Conservation (phyloP, 1,140 invertebrate genomes). For the Chelonus insularis region DNA sequence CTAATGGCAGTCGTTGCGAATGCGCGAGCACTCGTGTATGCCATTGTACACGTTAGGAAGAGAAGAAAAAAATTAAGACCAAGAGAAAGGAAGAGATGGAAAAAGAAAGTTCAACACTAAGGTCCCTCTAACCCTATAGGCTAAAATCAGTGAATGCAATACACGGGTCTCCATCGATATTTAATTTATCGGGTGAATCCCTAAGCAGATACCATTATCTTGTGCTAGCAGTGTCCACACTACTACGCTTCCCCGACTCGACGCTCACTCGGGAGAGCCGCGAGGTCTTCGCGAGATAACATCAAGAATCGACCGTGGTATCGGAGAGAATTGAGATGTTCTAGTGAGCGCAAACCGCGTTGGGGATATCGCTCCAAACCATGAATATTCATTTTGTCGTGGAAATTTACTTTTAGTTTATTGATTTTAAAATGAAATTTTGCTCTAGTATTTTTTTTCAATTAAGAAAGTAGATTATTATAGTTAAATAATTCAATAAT, state of each 20-base stretch:
- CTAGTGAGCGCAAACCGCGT: constrained; percentile 8
- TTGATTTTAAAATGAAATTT: not conserved
- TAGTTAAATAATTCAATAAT: no score
- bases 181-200: constrained; percentile 43
- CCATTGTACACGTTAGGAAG: constrained; percentile 4
- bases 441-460: not conserved
- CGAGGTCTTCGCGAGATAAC: constrained; percentile 20
- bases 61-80: not conserved
- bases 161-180: constrained; percentile 28
- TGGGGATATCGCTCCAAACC: not conserved
- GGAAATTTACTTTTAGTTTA: not conserved
- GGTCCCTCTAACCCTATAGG: no score
- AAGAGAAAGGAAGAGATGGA: not conserved
- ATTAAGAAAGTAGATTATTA: not conserved
- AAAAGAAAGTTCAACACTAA: not conserved
- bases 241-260: constrained; percentile 3
- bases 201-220: constrained; percentile 40
- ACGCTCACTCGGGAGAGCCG: not conserved
- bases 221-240: not conserved
- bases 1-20: constrained; percentile 49
- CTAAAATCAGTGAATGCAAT: constrained; percentile 19
- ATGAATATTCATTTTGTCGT: constrained; percentile 9
- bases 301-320: constrained; percentile 21
- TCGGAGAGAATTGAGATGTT: constrained; percentile 29
- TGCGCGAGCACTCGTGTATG: constrained; percentile 30